These are phyloP conservation scores for Neuroscelio doddi DNA, from an alignment of 2,888 invertebrate species.

Conservation along the genomic window DNA sequence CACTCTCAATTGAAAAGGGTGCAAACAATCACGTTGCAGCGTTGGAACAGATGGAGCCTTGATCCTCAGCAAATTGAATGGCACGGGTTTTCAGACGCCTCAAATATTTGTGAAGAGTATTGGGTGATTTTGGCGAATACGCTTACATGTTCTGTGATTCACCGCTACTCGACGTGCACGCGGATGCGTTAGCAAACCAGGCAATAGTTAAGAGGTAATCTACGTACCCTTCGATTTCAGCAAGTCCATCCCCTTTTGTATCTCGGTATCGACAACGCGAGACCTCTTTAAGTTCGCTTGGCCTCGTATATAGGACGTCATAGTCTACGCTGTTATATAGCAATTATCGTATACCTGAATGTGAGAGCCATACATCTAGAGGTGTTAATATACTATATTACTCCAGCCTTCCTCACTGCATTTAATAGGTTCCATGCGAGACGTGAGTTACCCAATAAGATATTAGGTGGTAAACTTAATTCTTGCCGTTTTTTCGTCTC, in stretches of 20 bases:
- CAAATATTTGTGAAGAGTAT: conserved; percentile 21
- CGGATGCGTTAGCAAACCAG: background rate
- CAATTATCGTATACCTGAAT: conserved; percentile 51
- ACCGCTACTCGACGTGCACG: conserved; percentile 3
- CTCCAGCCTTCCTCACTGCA: conserved; percentile 49
- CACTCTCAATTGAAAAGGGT: too few species aligned
- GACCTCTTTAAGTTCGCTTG: conserved; percentile 31
- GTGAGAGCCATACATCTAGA: conserved; percentile 53
- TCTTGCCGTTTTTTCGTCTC: too few species aligned
- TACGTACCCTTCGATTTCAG: conserved; percentile 47
- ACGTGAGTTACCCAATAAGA: conserved; percentile 49
- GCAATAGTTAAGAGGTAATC: conserved; percentile 15
- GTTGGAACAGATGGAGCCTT: too few species aligned
- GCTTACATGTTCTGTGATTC: conserved; percentile 3
- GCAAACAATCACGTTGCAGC: too few species aligned
- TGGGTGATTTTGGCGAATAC: conserved; percentile 22
- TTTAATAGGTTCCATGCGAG: conserved; percentile 51
- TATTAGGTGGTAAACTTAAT: too few species aligned
- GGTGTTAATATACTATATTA: conserved; percentile 45
- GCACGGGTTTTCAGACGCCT: too few species aligned
- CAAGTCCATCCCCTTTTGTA: conserved; percentile 12
- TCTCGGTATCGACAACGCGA: conserved; percentile 37
- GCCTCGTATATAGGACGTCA: conserved; percentile 32
- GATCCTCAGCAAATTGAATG: too few species aligned
- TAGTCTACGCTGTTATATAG: conserved; percentile 46